phyloP scores from a whole-genome alignment of 2,113 vertebrate genomes.

The Entelurus aequoreus region DNA sequence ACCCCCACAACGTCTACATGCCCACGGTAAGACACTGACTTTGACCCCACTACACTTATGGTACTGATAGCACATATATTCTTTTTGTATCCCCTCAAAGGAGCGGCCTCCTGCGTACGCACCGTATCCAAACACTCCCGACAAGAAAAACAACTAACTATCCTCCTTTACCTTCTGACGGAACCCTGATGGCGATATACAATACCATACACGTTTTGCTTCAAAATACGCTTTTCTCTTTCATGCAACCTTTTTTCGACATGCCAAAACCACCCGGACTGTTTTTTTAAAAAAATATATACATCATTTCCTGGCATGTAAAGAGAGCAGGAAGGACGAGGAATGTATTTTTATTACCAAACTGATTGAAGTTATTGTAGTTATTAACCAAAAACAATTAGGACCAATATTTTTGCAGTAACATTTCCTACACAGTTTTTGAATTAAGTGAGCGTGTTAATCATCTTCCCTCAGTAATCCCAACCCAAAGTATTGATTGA shows the following conservation, averaged over 20 bases:
- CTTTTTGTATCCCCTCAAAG: constrained; percentile 44
- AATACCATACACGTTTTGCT: neutral
- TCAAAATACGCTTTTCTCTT: no score
- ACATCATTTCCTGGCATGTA: neutral
- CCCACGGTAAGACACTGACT: constrained; percentile 74
- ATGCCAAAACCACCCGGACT: neutral
- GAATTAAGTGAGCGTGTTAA: constrained; percentile 1
- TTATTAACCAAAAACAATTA: constrained; percentile 31
- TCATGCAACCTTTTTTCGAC: neutral
- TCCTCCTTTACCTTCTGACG: constrained; percentile 14
- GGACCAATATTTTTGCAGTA: constrained; percentile 31
- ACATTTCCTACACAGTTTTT: constrained; percentile 26
- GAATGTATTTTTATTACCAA: constrained; percentile 47
- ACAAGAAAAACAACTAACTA: constrained; percentile 79
- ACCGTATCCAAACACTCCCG: constrained; percentile 62
- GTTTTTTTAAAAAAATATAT: neutral
- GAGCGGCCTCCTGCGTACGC: constrained; percentile 81
- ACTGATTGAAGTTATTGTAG: constrained; percentile 32
- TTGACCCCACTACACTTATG: neutral
- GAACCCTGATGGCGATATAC: constrained; percentile 4
- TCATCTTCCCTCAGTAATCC: neutral
- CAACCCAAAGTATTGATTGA: neutral
- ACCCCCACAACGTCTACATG: constrained; percentile 89
- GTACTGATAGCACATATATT: neutral
- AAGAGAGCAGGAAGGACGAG: constrained; percentile 5